Evolutionary conservation across 2,797 vertebrate genomes (phyloP), one percentile per base, ranked within the genome.

Genomic region (Dicrostonyx torquatus): DNA sequence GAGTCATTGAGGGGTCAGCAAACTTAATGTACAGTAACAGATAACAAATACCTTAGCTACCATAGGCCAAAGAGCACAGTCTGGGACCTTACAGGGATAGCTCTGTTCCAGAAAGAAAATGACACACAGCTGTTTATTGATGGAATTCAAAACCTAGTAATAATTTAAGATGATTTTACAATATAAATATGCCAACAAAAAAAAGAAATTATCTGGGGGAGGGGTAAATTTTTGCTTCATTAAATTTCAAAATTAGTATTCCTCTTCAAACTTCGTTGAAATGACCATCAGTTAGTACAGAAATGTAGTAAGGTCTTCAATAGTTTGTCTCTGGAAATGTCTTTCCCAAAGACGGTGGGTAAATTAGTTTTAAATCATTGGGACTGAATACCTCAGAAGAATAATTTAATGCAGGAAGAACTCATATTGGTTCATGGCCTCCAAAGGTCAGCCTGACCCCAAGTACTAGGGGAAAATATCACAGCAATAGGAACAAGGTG

Each of bases 201-300:
- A 89, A 53, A 92, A 93, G n/a, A 17, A 89, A 66, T 89, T 92
- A 53, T 83, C 83, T 66, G 9, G 29, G 15, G 3, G 18, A 82
- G 40, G 15, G 12, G 40, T 29, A 85, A 77, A 9, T 55, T 87
- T 88, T 91, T 90, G 26, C 7, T 88, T 93, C 40, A 82, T 18
- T 76, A 6, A 43, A 40, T 15, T 89, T 94, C 37, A 78, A 86
- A 92, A 75, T 58, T 60, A 80, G 40, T 78, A 50, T 94, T 93
- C 3, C n/a, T 85, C 48, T 72, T 85, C 70, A 68, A 80, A 93
- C 62, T 77, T 5, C 0, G 29, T 77, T 91, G 31, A 88, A 76
- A 70, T 50, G 15, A 70, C 80, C 31, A 80, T 77, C 68, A n/a
- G 26, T 80, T 95, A 50, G 83, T 70, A 53, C 43, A 66, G 50